Percentiles rank a stretch among this genome's conserved stretches.
Conservation (phyloP, 2,113 vertebrate species). For the Chinchilla lanigera region DNA sequence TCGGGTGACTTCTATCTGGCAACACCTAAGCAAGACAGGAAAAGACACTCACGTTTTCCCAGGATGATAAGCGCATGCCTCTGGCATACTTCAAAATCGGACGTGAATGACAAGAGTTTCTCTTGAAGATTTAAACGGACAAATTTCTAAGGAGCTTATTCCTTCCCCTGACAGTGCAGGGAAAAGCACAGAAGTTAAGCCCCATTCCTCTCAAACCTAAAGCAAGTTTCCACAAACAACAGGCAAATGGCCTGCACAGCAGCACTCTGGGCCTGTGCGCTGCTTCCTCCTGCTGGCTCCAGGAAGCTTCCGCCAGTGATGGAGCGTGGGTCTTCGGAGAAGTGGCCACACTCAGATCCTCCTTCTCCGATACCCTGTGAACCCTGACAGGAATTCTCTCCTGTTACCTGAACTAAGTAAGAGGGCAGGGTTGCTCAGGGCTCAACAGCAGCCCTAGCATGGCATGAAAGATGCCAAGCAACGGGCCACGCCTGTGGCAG, state of each 20-base stretch:
- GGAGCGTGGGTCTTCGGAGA: neutral
- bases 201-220: neutral
- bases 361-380: neutral
- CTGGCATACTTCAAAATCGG: neutral
- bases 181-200: neutral
- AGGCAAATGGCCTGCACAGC: neutral
- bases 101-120: slow-evolving; percentile 13
- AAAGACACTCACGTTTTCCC: neutral
- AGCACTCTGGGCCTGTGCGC: neutral
- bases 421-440: neutral
- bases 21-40: slow-evolving; percentile 89
- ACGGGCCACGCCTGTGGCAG: neutral
- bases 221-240: neutral
- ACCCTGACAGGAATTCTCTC: neutral
- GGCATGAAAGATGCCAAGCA: neutral
- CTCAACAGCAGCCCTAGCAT: neutral
- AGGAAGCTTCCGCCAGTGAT: neutral
- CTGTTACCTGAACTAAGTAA: neutral
- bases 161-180: neutral
- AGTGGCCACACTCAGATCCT: neutral
- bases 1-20: slow-evolving; percentile 96
- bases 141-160: neutral
- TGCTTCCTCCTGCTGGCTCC: neutral
- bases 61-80: neutral
- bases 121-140: neutral